phyloP scores from a whole-genome alignment of 2,113 vertebrate genomes.

The Nothobranchius kuhntae region DNA sequence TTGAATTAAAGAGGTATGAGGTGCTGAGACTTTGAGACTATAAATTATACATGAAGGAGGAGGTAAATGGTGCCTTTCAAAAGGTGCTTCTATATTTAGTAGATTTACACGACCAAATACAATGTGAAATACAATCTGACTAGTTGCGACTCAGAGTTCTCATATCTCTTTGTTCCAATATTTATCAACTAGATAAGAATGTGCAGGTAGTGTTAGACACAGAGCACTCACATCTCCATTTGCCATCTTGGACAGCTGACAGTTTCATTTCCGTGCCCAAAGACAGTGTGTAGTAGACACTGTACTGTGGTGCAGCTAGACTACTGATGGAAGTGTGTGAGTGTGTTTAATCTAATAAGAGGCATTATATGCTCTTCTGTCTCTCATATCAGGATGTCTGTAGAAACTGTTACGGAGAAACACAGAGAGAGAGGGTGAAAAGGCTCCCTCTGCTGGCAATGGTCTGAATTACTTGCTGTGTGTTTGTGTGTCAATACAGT shows the following conservation, averaged over 20 bases:
- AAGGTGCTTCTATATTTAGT: neutral
- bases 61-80: slow-evolving; percentile 6
- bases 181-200: slow-evolving; percentile 34
- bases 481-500: slow-evolving; percentile 50
- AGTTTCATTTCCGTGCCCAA: slow-evolving; percentile 62
- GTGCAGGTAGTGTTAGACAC: slow-evolving; percentile 20
- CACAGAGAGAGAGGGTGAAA: slow-evolving; percentile 28
- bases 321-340: slow-evolving; percentile 33
- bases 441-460: slow-evolving; percentile 62
- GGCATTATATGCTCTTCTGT: slow-evolving; percentile 16
- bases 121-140: neutral
- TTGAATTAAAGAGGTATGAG: neutral
- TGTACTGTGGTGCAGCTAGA: slow-evolving; percentile 36
- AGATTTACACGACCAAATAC: neutral
- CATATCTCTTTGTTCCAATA: slow-evolving; percentile 37
- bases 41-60: neutral
- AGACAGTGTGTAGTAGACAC: slow-evolving; percentile 32
- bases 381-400: slow-evolving; percentile 26
- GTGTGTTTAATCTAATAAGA: slow-evolving; percentile 48
- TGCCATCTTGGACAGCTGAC: slow-evolving; percentile 32
- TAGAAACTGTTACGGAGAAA: slow-evolving; percentile 25
- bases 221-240: slow-evolving; percentile 12
- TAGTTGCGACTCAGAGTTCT: slow-evolving; percentile 2
- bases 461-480: neutral
- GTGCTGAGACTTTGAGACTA: slow-evolving; percentile 1